These are phyloP conservation scores for Perca schrenkii DNA, from an alignment of 2,113 vertebrate species.

Conservation along the genomic window DNA sequence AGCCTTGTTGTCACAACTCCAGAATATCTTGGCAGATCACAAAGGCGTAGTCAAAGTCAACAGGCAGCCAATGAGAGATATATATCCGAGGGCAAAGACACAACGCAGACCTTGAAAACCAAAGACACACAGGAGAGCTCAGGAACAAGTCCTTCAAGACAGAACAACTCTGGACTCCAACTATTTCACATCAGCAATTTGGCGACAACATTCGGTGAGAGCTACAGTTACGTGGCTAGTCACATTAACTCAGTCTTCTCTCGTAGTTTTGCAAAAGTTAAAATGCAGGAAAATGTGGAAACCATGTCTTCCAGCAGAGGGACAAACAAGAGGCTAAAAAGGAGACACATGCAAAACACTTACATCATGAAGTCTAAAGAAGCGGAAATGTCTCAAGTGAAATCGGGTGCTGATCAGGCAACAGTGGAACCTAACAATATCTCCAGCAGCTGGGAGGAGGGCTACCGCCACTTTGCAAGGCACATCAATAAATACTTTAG, in stretches of 20 bases:
- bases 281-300: constrained; percentile 17
- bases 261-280: constrained; percentile 10
- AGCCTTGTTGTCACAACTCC: constrained; percentile 22
- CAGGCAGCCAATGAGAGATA: constrained; percentile 30
- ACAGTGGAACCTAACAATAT: constrained; percentile 1
- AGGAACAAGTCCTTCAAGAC: constrained; percentile 11
- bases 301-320: background rate
- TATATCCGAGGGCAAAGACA: constrained; percentile 15
- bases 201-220: constrained; percentile 79
- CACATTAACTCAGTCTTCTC: constrained; percentile 82
- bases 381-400: constrained; percentile 4
- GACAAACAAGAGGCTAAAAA: constrained; percentile 32
- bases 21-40: constrained; percentile 41
- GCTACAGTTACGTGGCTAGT: constrained; percentile 78
- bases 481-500: constrained; percentile 83
- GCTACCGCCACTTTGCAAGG: constrained; percentile 74
- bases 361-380: background rate
- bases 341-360: constrained; percentile 40
- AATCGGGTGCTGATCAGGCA: constrained; percentile 6
- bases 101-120: background rate
- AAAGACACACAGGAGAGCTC: constrained; percentile 22
- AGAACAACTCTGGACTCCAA: constrained; percentile 48
- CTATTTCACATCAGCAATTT: constrained; percentile 82
- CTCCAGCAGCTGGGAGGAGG: constrained; percentile 68
- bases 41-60: constrained; percentile 51